Base-by-base conservation (phyloP, 2,113 vertebrate genomes). In the Tinamus guttatus region DNA sequence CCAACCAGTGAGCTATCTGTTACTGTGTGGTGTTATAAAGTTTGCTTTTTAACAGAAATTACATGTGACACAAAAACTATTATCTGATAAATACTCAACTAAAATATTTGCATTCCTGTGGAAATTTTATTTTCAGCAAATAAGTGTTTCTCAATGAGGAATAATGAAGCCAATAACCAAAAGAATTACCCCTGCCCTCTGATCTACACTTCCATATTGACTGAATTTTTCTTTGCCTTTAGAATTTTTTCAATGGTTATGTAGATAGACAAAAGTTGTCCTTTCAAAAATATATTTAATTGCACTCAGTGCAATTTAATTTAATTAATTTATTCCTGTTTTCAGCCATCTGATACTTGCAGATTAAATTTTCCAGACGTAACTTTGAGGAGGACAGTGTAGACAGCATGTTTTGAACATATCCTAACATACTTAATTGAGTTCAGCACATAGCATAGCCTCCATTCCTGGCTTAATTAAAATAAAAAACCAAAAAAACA, bases 381-480 rank as follows among this genome's bases (percentile, higher is more conserved):
- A 58, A 32, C 52, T 52, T 68, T 45, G 83, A 94, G 80, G 67
- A 62, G 52, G 73, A 90, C 88, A 56, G 74, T 70, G 90, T 41
- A 0, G 2, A 87, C 81, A 93, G 27, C 73, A 27, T 63, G 27
- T 90, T 93, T 93, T 75, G 83, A 81, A 79, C 30, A 10, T 56
- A 75, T 2, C 15, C 52, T 71, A 77, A 75, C 86, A 79, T 88
- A 62, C 36, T 78, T 88, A 88, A 94, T 94, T 89, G 92, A 93
- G 83, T 93, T 96, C 80, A 92, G 21, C 51, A 27, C 27, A 38
- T 30, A 67, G 60, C 24, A 86, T 45, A 90, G 64, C 56, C 77
- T 79, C 92, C 85, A 89, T 96, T 94, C 71, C 64, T 47, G 18
- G 65, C 64, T 93, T 86, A 90, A 96, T 78, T 92, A 54, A 78